Base-by-base conservation (phyloP, 53 echinoderm and acorn worm species). In the Paelopatides confundens region DNA sequence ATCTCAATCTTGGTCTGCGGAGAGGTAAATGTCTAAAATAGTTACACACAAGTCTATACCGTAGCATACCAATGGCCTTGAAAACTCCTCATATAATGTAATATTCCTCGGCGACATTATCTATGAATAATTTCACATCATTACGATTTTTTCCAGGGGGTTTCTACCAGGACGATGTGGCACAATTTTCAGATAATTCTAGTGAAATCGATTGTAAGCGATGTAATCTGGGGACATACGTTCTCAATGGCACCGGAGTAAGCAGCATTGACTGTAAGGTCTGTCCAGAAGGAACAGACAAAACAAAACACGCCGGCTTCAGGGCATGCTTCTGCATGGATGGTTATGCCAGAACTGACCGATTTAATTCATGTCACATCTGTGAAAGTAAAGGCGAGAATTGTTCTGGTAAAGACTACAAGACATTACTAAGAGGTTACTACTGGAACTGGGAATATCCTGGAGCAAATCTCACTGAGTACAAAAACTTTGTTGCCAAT, bases 221-320 rank as follows among this genome's bases (percentile, higher is more conserved):
- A 5, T 54, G 58, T 21, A 54, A 54, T 23, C 18, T 21, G 5
- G 58, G 58, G 18, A 54, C 23, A 23, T 54, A 54, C 23, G 58
- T 54, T 23, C 21, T 6, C 21, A 0, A 2, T n/a, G 58, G 58
- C 5, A 21, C 0, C 14, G 58, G 58, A n/a, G 23, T 18, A 15
- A n/a, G 21, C 23, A n/a, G 21, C 58, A 21, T 17, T n/a, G 58
- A 54, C 18, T 54, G 58, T 31, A 51, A 52, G 12, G 81, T 81
- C n/a, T 81, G 81, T 30, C 81, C 81, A 27, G 58, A 31, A 29
- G 81, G 81, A 52, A 81, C 81, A 3, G 33, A 81, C 33, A 30
- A 81, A 34, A 81, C 81, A 21, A 26, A 15, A 12, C 31, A 81
- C 51, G 81, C 81, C 15, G 81, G 81, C 30, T 52, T 31, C 24